Base-by-base conservation (phyloP, 1,140 invertebrate genomes). In the Drosophila nasuta region DNA sequence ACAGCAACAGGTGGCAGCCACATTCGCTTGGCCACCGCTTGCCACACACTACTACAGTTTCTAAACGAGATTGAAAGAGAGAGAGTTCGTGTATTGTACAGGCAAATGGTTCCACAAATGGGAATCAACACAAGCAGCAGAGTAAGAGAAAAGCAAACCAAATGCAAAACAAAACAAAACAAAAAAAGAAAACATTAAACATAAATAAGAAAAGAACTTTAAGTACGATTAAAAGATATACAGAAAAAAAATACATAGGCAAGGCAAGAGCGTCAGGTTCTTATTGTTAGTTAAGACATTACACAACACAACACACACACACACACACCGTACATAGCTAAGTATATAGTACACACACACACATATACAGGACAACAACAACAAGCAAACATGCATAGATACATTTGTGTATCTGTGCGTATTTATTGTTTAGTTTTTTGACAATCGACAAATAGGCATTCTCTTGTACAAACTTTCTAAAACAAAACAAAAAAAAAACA, bases 381-480 rank as follows among this genome's bases (percentile, higher is more conserved):
- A 67, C 64, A 77, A 78, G 66, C 51, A 82, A 75, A 77, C 35
- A 70, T 79, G 58, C 64, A 69, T 70, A 67, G 57, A 72, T 72
- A 69, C 59, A 69, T 54, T 43, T 20, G 71, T 69, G 71, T 69
- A 73, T 68, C 60, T 73, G 63, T 80, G 79, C 71, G 77, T 86
- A 75, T 73, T 76, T 81, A 72, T 90, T 91, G 76, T 89, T 91
- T 91, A 78, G 79, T 89, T 92, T 71, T 89, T 92, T 92, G 91
- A 92, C 91, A 92, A 92, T 92, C 91, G 91, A 92, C 91, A 91
- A 91, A 92, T 92, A 92, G 91, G 91, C 91, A 90, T 87, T 87
- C 83, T 89, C 91, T 87, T 88, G 90, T 91, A 91, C 90, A 91
- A 87, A 83, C 81, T 81, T 81, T 75, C 76, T 77, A 77, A 83